Evolutionary conservation across 1,140 invertebrate genomes (phyloP).

Genomic region (Halyomorpha halys): DNA sequence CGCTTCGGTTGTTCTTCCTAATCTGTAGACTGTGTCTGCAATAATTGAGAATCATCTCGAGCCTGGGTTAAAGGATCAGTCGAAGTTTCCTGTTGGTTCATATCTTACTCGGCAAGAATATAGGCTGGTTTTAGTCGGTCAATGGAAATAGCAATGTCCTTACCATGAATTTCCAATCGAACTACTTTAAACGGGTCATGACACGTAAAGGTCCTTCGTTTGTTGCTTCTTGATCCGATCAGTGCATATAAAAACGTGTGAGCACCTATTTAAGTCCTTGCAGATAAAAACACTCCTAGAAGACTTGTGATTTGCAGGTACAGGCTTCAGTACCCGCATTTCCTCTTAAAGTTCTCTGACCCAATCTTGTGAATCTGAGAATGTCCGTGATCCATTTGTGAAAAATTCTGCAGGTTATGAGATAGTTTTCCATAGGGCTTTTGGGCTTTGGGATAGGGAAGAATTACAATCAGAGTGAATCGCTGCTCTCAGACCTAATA

Average conservation of each 20-base stretch:
- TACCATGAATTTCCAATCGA: too few species aligned
- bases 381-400: too few species aligned
- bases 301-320: not conserved
- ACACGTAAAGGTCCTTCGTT: not conserved
- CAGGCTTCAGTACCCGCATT: not conserved
- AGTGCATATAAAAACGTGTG: too few species aligned
- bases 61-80: too few species aligned
- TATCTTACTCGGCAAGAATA: not conserved
- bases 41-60: too few species aligned
- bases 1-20: too few species aligned
- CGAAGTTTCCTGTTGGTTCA: not conserved
- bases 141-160: too few species aligned
- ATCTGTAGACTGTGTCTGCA: too few species aligned
- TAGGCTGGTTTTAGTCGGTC: too few species aligned
- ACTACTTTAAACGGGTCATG: not conserved
- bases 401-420: not conserved
- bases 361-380: not conserved
- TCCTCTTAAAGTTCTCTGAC: not conserved
- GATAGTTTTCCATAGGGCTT: not conserved
- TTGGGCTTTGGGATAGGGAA: not conserved
- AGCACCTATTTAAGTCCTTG: too few species aligned
- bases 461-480: not conserved
- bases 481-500: not conserved
- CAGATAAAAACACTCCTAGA: too few species aligned
- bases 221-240: not conserved